Evolutionary conservation across 37 sponge, comb jelly and placozoan species (phyloP).

Genomic region (Petrosia ficiformis): DNA sequence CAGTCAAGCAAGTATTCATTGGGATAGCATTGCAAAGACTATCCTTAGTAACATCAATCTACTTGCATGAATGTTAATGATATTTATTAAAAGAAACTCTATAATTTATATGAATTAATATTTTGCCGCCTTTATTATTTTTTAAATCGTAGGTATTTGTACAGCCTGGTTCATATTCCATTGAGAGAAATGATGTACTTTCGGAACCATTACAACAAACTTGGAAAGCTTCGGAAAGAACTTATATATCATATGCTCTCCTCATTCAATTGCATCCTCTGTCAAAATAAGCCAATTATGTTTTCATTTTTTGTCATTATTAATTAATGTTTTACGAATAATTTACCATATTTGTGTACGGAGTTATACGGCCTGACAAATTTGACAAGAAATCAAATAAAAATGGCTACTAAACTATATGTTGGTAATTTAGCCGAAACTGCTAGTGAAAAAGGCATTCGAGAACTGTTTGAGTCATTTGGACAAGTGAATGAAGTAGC

Average conservation of each 20-base stretch:
- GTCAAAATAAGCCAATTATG: neutral
- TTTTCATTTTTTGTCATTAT: neutral
- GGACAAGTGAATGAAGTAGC: slow-evolving; percentile 61
- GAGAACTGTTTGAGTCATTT: slow-evolving; percentile 62
- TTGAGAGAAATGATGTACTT: neutral
- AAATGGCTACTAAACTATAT: slow-evolving; percentile 54
- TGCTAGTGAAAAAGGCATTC: slow-evolving; percentile 46
- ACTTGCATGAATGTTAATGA: no score
- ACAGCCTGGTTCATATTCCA: slow-evolving; percentile 47
- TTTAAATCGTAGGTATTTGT: slow-evolving; percentile 52
- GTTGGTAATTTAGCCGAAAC: slow-evolving; percentile 68
- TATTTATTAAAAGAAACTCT: no score
- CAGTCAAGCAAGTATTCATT: no score
- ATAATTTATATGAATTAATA: no score
- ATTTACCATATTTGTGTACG: neutral
- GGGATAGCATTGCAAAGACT: no score
- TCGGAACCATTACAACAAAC: slow-evolving; percentile 11
- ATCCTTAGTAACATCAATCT: no score
- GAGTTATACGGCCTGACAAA: no score
- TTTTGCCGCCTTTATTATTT: no score
- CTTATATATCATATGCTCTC: slow-evolving; percentile 42
- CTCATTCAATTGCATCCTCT: slow-evolving; percentile 24
- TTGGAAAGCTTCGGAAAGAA: slow-evolving; percentile 41
- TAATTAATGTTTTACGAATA: neutral
- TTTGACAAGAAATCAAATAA: no score